phyloP scores from a whole-genome alignment of 2,797 vertebrate species.

The Dendrocincla tyrannina region DNA sequence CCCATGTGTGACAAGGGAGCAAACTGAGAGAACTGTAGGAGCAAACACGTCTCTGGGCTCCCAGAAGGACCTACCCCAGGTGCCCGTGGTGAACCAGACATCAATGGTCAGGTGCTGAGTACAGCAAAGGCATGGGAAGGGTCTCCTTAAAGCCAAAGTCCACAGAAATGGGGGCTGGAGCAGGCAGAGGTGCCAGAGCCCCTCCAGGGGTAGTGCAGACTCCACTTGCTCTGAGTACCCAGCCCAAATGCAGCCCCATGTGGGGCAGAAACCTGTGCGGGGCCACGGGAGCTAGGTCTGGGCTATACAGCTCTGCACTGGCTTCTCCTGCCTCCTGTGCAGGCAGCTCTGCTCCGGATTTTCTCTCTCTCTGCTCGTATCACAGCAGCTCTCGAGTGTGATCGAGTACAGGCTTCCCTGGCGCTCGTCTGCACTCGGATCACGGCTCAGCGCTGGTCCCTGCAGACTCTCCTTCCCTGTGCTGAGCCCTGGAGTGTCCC shows the following conservation, averaged over 20 bases:
- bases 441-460: background rate
- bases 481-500: background rate
- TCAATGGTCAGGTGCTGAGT: accelerated
- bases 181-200: background rate
- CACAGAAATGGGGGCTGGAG: background rate
- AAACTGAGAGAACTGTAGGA: too few species aligned
- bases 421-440: background rate
- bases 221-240: background rate
- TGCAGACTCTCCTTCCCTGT: background rate
- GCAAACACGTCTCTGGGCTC: background rate
- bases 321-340: background rate
- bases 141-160: background rate
- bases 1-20: too few species aligned
- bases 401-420: background rate
- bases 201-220: background rate
- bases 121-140: background rate
- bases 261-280: background rate
- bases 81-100: accelerated
- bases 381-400: background rate
- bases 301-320: accelerated
- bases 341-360: background rate
- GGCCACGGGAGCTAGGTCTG: accelerated
- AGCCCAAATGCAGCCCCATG: accelerated
- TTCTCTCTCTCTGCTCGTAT: background rate
- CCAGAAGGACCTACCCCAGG: background rate